These are phyloP conservation scores for Steinernema scapterisci DNA, from an alignment of 2,888 invertebrate genomes.

Conservation along the genomic window DNA sequence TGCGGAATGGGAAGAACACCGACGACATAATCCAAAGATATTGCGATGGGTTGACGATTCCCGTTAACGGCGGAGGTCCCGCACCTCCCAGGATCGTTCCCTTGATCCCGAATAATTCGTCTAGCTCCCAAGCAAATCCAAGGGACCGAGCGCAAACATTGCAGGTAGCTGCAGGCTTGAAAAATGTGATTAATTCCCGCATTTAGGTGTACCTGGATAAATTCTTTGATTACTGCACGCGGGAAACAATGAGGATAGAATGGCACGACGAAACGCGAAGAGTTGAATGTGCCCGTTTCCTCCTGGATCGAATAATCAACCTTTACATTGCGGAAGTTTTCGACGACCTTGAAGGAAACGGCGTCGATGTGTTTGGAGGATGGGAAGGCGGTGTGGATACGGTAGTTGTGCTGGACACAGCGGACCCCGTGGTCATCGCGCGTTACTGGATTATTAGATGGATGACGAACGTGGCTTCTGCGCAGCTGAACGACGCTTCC, in stretches of 20 bases:
- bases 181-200: constrained; percentile 11
- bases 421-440: constrained; percentile 65
- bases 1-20: constrained; percentile 52
- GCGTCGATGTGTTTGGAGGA: constrained; percentile 62
- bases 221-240: constrained; percentile 62
- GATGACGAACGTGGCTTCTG: constrained; percentile 63
- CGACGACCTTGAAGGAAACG: constrained; percentile 49
- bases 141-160: constrained; percentile 60
- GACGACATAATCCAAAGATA: constrained; percentile 56
- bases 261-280: constrained; percentile 61
- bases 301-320: constrained; percentile 55
- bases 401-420: constrained; percentile 59
- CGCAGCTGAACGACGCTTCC: constrained; percentile 43
- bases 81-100: constrained; percentile 33
- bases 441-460: constrained; percentile 65
- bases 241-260: constrained; percentile 62
- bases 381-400: constrained; percentile 60
- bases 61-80: constrained; percentile 33
- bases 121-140: constrained; percentile 39
- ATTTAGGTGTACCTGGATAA: constrained; percentile 64
- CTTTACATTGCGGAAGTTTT: constrained; percentile 54
- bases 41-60: constrained; percentile 38
- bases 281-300: constrained; percentile 58
- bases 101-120: constrained; percentile 33
- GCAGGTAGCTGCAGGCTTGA: constrained; percentile 44